These are phyloP conservation scores for Chaunax sp. DNA, from an alignment of 2,797 vertebrate species.

Conservation along the genomic window DNA sequence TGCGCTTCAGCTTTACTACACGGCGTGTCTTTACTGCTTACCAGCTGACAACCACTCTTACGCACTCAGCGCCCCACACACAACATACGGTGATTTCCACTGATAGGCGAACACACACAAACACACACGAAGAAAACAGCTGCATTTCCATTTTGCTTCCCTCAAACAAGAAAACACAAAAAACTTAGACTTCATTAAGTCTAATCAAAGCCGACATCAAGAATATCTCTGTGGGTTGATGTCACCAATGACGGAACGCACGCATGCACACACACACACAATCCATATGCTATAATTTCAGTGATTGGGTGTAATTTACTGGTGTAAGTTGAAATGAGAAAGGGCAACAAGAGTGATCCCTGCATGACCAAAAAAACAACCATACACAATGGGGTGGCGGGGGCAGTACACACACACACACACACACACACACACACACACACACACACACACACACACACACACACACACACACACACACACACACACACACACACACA, in stretches of 20 bases:
- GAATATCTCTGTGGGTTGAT: constrained; percentile 76
- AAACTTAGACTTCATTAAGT: constrained; percentile 79
- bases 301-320: constrained; percentile 87
- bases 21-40: constrained; percentile 46
- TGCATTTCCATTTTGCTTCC: constrained; percentile 77
- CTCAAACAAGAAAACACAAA: constrained; percentile 82
- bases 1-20: constrained; percentile 51
- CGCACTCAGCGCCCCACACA: constrained; percentile 60
- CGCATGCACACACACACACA: constrained; percentile 40
- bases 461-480: too few relatives aligned
- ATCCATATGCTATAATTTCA: constrained; percentile 82
- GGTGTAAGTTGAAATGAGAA: constrained; percentile 81
- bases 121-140: constrained; percentile 62
- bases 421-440: too few relatives aligned
- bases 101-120: constrained; percentile 18
- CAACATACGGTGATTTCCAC: constrained; percentile 50
- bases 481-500: too few relatives aligned
- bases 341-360: constrained; percentile 73
- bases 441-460: too few relatives aligned
- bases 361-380: constrained; percentile 72
- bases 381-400: constrained; percentile 31
- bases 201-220: constrained; percentile 84
- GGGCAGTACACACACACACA: too few relatives aligned
- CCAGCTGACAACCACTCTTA: constrained; percentile 74
- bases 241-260: constrained; percentile 69